Conservation (phyloP, 92 coral and sea anemone species). For the Phenganax stokvisi region DNA sequence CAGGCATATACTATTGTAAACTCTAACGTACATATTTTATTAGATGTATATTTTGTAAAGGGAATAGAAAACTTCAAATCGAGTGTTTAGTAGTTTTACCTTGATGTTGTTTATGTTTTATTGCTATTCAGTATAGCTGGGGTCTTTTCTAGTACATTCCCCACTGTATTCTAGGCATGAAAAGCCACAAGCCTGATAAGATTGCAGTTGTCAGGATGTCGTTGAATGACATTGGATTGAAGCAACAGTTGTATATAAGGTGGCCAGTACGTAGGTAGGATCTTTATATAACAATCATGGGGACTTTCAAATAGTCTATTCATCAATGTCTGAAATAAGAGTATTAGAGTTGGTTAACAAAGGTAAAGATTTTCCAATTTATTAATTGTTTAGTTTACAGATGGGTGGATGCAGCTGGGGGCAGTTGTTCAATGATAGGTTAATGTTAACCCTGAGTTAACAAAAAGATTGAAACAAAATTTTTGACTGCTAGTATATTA, state of each 20-base stretch:
- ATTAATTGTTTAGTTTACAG: not conserved
- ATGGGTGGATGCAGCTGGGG: not conserved
- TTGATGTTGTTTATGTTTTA: no score
- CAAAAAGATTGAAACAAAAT: not conserved
- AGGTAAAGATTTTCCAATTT: not conserved
- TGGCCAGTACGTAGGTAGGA: conserved; percentile 70
- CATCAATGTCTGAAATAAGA: conserved; percentile 61
- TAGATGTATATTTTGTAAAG: no score
- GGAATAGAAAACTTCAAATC: no score
- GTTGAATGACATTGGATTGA: conserved; percentile 66
- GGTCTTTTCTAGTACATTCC: no score
- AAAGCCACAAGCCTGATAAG: conserved; percentile 73
- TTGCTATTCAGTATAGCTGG: no score
- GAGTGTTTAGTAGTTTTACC: no score
- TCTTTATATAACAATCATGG: conserved; percentile 71
- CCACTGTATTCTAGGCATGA: conserved; percentile 10
- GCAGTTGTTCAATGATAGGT: no score
- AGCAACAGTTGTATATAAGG: conserved; percentile 85
- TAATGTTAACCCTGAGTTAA: no score
- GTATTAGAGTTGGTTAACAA: not conserved
- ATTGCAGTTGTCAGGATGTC: conserved; percentile 77
- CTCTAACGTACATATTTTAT: no score
- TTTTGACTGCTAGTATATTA: not conserved
- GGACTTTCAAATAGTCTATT: conserved; percentile 65
- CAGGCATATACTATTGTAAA: no score